Base-by-base conservation (phyloP, 2,888 invertebrate species). In the Chloromyia formosa region DNA sequence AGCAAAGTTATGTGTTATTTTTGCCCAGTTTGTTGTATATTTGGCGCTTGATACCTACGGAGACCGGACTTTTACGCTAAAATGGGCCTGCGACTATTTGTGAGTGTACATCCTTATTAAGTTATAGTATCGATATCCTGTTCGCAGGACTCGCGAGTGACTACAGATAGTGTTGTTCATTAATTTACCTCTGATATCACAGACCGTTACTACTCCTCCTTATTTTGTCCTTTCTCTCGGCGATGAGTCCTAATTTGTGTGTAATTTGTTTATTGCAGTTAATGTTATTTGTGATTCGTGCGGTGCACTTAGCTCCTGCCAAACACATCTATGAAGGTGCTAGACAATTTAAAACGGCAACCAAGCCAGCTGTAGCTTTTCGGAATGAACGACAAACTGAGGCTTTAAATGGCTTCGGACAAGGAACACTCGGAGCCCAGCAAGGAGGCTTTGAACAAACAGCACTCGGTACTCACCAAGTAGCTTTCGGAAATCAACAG, bases 11-110 rank as follows among this genome's bases (percentile, higher is more conserved):
- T 27, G 56, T 20, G 71, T 40, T 42, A 71, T 18, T 40, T 7
- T 58, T 58, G n/a, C 9, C 71, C 71, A 71, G 71, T 71, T 71
- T 20, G 42, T 56, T 71, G 23, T 53, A 71, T 58, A 40, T 20
- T 66, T 66, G 45, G 3, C n/a, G 12, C 66, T 16, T 20, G 58
- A 16, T 7, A 58, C 40, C 58, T 27, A 54, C 40, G 12, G 40
- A 71, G 71, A 18, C 56, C 45, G 20, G 71, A 40, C 42, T 35
- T 35, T 35, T 12, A 14, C 23, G 20, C 12, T n/a, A 20, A 42
- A 18, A 71, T 40, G 56, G 58, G 35, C 14, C 58, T 71, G 1
- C 27, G 23, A 56, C 18, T 71, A 14, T 58, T 56, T 40, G 58
- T 71, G 40, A 71, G 71, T 71, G 56, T 20, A 7, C 9, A 7